phyloP scores from a whole-genome alignment of 2,888 invertebrate genomes.

The Yponomeuta sedellus region DNA sequence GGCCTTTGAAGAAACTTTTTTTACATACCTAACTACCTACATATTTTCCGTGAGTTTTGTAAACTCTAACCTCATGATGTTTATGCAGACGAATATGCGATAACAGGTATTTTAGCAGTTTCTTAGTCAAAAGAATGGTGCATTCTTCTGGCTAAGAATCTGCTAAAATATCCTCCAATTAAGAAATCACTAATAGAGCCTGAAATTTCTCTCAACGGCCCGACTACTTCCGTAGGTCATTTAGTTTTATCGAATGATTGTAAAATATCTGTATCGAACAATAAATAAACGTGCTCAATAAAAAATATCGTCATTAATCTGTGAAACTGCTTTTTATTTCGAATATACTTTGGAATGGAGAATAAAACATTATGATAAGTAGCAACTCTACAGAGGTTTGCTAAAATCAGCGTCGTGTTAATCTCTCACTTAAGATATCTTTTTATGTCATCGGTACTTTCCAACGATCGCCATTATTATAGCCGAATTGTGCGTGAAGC shows the following conservation, averaged over 20 bases:
- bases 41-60: too few species aligned
- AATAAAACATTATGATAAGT: not conserved
- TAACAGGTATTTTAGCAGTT: too few species aligned
- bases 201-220: not conserved
- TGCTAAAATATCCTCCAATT: not conserved
- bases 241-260: not conserved
- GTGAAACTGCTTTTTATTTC: not conserved
- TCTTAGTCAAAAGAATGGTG: too few species aligned
- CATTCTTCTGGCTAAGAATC: too few species aligned
- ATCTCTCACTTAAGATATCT: too few species aligned
- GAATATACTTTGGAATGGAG: not conserved
- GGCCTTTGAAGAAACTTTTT: too few species aligned
- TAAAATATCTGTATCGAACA: not conserved
- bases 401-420: not conserved
- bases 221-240: not conserved
- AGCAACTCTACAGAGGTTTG: not conserved
- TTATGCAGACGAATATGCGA: too few species aligned
- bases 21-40: too few species aligned
- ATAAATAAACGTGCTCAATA: conserved; percentile 2
- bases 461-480: too few species aligned
- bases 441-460: too few species aligned
- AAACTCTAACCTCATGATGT: too few species aligned
- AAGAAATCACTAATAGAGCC: not conserved
- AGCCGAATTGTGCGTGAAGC: too few species aligned
- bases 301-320: not conserved